These are phyloP conservation scores for Nomada fabriciana DNA, from an alignment of 2,888 invertebrate species.

Conservation along the genomic window DNA sequence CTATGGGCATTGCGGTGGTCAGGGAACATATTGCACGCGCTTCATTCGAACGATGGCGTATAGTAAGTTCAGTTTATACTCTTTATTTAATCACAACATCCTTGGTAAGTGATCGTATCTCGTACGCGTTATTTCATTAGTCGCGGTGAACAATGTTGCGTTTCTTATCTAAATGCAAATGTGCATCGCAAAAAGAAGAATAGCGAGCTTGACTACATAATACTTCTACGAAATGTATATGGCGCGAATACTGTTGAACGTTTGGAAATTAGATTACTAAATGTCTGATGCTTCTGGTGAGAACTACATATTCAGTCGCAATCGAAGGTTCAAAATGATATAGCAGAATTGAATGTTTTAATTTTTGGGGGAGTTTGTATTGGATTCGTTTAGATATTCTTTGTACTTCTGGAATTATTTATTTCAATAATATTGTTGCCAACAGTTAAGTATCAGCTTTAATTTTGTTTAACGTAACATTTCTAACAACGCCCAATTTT, in stretches of 20 bases:
- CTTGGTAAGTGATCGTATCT: slow-evolving; percentile 31
- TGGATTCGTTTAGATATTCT: no score
- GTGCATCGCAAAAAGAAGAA: neutral
- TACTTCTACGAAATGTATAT: slow-evolving; percentile 16
- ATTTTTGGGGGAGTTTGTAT: no score
- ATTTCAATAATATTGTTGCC: no score
- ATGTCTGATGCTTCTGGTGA: no score
- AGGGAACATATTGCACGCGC: slow-evolving; percentile 34
- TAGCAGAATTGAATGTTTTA: neutral
- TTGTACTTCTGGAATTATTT: no score
- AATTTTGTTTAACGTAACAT: no score
- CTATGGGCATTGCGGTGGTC: slow-evolving; percentile 11
- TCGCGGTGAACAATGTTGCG: neutral
- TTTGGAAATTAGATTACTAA: slow-evolving; percentile 4
- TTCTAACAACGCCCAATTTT: no score
- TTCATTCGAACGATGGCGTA: neutral
- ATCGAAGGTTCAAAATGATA: slow-evolving; percentile 25
- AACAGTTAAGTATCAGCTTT: no score
- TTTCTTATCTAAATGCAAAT: neutral
- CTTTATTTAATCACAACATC: slow-evolving; percentile 39
- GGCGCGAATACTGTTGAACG: neutral
- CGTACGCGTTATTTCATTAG: slow-evolving; percentile 23
- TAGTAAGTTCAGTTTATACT: slow-evolving; percentile 1
- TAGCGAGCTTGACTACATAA: neutral
- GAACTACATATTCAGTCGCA: neutral